Evolutionary conservation across 1,140 invertebrate genomes (phyloP).

Genomic region (Gerris buenoi): DNA sequence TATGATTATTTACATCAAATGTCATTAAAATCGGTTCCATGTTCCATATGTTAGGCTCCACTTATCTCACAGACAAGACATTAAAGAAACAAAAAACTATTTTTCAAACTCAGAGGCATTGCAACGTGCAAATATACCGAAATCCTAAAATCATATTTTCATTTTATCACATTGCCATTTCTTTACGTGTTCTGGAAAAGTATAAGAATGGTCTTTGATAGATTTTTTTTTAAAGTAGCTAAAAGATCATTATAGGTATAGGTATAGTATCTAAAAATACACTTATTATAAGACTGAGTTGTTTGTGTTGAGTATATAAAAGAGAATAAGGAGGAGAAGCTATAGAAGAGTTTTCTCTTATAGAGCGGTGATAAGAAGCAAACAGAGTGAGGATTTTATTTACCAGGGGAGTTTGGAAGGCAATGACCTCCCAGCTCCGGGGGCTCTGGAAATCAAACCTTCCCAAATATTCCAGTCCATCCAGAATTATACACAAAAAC

Average conservation of each 20-base stretch:
- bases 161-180: no score
- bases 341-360: background rate
- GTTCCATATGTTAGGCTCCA: no score
- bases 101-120: no score
- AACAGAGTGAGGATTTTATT: background rate
- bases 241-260: background rate
- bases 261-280: no score
- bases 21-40: no score
- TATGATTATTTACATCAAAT: no score
- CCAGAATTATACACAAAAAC: background rate
- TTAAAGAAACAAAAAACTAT: no score
- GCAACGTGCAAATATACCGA: no score
- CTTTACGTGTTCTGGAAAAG: background rate
- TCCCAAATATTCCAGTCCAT: background rate
- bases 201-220: background rate
- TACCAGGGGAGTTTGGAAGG: background rate
- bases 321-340: background rate
- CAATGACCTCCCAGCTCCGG: background rate
- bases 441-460: background rate
- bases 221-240: background rate
- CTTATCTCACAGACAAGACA: no score
- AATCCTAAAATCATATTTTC: no score
- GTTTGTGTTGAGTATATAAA: background rate
- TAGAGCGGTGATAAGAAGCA: background rate
- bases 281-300: no score